Conservation (phyloP, 2,888 invertebrate species). For the Sericinus montela region DNA sequence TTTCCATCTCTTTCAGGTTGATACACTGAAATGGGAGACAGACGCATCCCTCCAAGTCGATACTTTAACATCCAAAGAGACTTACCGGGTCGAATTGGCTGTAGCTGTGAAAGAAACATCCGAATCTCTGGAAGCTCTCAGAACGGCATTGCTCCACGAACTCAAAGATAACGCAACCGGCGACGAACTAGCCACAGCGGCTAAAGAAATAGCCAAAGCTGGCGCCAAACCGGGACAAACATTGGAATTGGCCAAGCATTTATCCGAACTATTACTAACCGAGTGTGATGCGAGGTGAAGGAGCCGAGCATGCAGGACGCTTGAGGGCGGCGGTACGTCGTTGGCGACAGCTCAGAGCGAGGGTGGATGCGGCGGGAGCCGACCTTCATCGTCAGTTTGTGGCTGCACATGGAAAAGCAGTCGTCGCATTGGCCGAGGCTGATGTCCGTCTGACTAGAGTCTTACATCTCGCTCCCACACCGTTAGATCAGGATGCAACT, state of each 20-base stretch:
- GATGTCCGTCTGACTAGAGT: slow-evolving; percentile 86
- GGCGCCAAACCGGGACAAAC: slow-evolving; percentile 89
- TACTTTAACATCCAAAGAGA: slow-evolving; percentile 90
- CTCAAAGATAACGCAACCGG: slow-evolving; percentile 73
- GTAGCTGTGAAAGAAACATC: slow-evolving; percentile 86
- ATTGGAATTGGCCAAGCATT: slow-evolving; percentile 88
- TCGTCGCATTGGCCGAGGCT: slow-evolving; percentile 84
- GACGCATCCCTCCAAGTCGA: slow-evolving; percentile 91
- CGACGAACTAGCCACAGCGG: slow-evolving; percentile 80
- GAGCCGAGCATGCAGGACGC: slow-evolving; percentile 83
- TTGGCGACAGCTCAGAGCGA: slow-evolving; percentile 82
- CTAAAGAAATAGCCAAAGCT: slow-evolving; percentile 86
- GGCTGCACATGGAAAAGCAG: slow-evolving; percentile 84
- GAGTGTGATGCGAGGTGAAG: slow-evolving; percentile 84
- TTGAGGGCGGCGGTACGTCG: slow-evolving; percentile 81
- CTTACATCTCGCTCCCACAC: slow-evolving; percentile 79
- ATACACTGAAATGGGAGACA: slow-evolving; percentile 86
- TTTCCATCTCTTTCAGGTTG: slow-evolving; percentile 80
- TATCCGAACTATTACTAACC: slow-evolving; percentile 85
- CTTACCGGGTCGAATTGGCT: slow-evolving; percentile 87
- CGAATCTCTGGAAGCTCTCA: slow-evolving; percentile 82
- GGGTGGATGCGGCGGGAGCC: slow-evolving; percentile 79
- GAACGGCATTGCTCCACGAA: slow-evolving; percentile 68
- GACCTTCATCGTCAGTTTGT: slow-evolving; percentile 84
- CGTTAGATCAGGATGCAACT: slow-evolving; percentile 58